These are phyloP conservation scores for Hippocampus mohnikei DNA, from an alignment of 2,113 vertebrate genomes.

Conservation along the genomic window DNA sequence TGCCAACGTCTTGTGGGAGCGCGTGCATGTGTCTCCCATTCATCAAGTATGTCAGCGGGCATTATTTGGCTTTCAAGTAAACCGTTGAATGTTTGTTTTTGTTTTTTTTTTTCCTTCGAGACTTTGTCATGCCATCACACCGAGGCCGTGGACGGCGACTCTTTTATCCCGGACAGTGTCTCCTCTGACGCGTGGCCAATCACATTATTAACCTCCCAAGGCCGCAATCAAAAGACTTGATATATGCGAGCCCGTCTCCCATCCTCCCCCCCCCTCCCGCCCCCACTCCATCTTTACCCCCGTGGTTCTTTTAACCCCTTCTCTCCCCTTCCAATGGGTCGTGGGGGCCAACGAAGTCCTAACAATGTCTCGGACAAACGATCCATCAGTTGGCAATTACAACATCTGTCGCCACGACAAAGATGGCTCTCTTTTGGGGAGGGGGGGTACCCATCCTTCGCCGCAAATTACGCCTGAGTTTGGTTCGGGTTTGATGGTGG, in stretches of 20 bases:
- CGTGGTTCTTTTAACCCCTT: conserved; percentile 64
- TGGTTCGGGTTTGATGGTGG: conserved; percentile 1
- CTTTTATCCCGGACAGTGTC: conserved; percentile 56
- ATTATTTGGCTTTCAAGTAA: not conserved
- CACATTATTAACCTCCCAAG: conserved; percentile 65
- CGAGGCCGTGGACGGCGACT: conserved; percentile 29
- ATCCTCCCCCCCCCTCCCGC: conserved; percentile 44
- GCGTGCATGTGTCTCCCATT: conserved; percentile 3
- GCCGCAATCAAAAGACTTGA: conserved; percentile 63
- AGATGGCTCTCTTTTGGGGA: conserved; percentile 53
- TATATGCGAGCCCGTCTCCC: conserved; percentile 61
- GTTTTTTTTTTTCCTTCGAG: conserved; percentile 4
- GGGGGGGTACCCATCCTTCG: conserved; percentile 53
- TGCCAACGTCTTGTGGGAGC: not conserved
- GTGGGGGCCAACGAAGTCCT: conserved; percentile 51
- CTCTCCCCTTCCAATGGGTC: conserved; percentile 44
- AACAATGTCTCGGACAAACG: conserved; percentile 72
- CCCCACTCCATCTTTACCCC: conserved; percentile 48
- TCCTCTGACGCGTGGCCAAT: conserved; percentile 66
- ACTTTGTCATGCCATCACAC: conserved; percentile 32
- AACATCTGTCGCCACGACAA: conserved; percentile 79
- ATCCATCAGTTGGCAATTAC: conserved; percentile 83
- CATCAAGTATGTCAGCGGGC: not conserved
- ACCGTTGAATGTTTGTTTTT: conserved; percentile 7
- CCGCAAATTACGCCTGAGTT: conserved; percentile 62